Conservation (phyloP, 2,113 vertebrate species). For the Strix uralensis region DNA sequence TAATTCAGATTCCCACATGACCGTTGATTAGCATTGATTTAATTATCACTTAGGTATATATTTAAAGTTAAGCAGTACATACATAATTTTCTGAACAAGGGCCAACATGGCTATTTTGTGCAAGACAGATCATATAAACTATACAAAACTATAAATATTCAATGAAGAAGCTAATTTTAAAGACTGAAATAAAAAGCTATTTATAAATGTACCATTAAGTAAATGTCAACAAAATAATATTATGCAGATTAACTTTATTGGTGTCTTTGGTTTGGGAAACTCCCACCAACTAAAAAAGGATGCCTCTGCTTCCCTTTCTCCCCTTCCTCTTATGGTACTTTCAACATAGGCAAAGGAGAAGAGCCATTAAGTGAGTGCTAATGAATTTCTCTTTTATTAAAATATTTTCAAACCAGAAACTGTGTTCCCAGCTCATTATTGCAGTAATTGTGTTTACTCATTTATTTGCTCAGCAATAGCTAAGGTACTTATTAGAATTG, state of each 20-base stretch:
- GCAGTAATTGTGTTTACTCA: background rate
- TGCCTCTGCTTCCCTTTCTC: background rate
- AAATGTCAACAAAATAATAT: background rate
- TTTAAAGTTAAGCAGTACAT: background rate
- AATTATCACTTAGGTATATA: background rate
- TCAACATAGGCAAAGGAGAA: background rate
- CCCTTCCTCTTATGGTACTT: background rate
- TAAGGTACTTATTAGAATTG: background rate
- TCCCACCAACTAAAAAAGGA: background rate
- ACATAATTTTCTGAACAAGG: background rate
- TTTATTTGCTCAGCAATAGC: conserved; percentile 15
- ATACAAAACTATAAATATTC: background rate
- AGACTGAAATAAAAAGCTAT: background rate
- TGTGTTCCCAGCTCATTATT: conserved; percentile 18
- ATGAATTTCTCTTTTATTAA: conserved; percentile 45
- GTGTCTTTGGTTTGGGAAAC: background rate
- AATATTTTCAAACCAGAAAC: conserved; percentile 29
- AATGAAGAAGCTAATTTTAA: background rate
- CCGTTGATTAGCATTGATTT: background rate
- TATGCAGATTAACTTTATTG: background rate
- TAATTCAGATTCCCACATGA: background rate
- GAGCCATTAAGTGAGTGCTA: background rate
- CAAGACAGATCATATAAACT: background rate
- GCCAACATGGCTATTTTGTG: background rate
- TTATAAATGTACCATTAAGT: background rate